Percentiles rank a stretch among this genome's conserved stretches.
Evolutionary conservation across 2,888 invertebrate species (phyloP).

Genomic region (Trichacis sp.): DNA sequence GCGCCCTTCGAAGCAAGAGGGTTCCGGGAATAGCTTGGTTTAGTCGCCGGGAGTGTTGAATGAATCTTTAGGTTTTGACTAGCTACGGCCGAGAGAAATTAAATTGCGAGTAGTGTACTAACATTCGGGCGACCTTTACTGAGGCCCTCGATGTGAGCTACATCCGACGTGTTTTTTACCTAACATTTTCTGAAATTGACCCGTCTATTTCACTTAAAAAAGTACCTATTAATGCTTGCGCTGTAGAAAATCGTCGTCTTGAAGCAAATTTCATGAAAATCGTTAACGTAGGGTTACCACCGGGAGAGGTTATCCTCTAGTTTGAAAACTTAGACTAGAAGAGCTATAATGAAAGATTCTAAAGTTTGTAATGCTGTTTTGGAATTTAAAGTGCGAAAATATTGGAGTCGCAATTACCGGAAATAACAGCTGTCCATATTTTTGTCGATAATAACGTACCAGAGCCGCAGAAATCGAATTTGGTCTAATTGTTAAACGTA

Average conservation of each 20-base stretch:
- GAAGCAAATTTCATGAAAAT: background rate
- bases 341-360: background rate
- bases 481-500: slow-evolving; percentile 11
- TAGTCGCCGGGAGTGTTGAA: slow-evolving; percentile 15
- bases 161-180: background rate
- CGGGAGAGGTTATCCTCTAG: background rate
- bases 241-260: background rate
- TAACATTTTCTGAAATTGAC: slow-evolving; percentile 11
- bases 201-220: too few species aligned
- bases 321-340: background rate
- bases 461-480: background rate
- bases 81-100: slow-evolving; percentile 10
- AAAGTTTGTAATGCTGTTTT: background rate
- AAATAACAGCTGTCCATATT: background rate
- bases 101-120: slow-evolving; percentile 16
- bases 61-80: slow-evolving; percentile 10
- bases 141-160: slow-evolving; percentile 2
- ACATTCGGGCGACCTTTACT: slow-evolving; percentile 28
- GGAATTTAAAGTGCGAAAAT: background rate
- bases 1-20: background rate
- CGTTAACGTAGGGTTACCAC: background rate
- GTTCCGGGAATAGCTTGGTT: slow-evolving; percentile 15
- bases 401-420: background rate
- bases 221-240: too few species aligned
- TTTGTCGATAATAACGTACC: background rate